Base-by-base conservation (phyloP, 2,113 vertebrate species). In the Colossoma macropomum region DNA sequence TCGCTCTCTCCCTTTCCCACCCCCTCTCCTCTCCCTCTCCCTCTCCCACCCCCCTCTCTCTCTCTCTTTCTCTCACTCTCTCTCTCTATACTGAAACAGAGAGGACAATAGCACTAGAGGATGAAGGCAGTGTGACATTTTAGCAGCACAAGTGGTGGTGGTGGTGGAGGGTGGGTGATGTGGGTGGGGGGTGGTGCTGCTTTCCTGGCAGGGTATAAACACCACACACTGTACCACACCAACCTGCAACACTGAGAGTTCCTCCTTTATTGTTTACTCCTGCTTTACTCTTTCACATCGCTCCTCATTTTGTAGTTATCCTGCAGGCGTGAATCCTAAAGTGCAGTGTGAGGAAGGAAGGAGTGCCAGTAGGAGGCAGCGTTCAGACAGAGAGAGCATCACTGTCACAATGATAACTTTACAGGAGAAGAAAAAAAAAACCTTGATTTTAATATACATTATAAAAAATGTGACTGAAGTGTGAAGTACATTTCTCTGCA, bases 321-420 rank as follows among this genome's bases (percentile, higher is more conserved):
- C 70, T 27, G n/a, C 70, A 72, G 41, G n/a, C 23, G 15, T 50
- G 45, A 72, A 50, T 71, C 68, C 34, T 19, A 74, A n/a, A 19
- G 13, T 8, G 10, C 41, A 45, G 41, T 1, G 41, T 45, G 41
- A 45, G 41, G 5, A 11, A 45, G 41, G 10, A 45, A 45, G 41
- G 10, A 45, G 1, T 11, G 9, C 41, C n/a, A 6, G 10, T 45
- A 45, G 41, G 9, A 45, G 41, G 41, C 41, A 45, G 41, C 41
- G 4, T 45, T 45, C 41, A 45, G 34, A 7, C 3, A 38, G 41
- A 45, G 41, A 45, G 5, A 45, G 10, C 41, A 11, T 45, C 4
- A 4, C 41, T 45, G 41, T 45, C 41, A 45, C 41, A 45, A 11
- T 11, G 9, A 9, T 45, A 45, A 45, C 41, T 45, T 45, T 45